phyloP scores from a whole-genome alignment of 2,797 vertebrate species.

The Dendrocincla fuliginosa region DNA sequence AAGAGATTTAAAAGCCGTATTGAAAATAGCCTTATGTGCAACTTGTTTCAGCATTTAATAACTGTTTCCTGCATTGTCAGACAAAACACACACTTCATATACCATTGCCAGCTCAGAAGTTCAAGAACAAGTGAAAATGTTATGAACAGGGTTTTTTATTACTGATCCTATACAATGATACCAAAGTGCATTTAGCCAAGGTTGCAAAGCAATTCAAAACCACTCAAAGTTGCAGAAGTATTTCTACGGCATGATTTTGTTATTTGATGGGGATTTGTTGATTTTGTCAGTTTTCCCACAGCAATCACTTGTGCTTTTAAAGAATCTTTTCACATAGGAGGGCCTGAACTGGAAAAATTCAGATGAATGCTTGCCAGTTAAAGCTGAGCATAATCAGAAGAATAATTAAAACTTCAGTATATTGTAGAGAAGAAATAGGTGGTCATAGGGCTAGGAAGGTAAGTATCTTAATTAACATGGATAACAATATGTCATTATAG shows the following conservation, averaged over 20 bases:
- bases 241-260: background rate
- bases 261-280: background rate
- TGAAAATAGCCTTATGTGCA: background rate
- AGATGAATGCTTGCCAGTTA: background rate
- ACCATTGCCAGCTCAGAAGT: background rate
- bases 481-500: background rate
- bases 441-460: background rate
- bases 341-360: background rate
- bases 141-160: background rate
- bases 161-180: background rate
- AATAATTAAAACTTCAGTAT: background rate
- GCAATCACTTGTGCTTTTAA: background rate
- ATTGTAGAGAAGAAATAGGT: background rate
- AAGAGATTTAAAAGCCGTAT: background rate
- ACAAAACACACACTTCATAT: background rate
- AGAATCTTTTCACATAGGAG: background rate
- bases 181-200: background rate
- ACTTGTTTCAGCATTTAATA: background rate
- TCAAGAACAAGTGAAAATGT: conserved; percentile 22
- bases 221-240: background rate
- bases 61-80: background rate
- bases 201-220: conserved; percentile 4
- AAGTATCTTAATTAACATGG: background rate
- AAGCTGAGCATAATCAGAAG: background rate
- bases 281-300: background rate